Base-by-base conservation (phyloP, 2,113 vertebrate genomes). In the Ursus arctos region DNA sequence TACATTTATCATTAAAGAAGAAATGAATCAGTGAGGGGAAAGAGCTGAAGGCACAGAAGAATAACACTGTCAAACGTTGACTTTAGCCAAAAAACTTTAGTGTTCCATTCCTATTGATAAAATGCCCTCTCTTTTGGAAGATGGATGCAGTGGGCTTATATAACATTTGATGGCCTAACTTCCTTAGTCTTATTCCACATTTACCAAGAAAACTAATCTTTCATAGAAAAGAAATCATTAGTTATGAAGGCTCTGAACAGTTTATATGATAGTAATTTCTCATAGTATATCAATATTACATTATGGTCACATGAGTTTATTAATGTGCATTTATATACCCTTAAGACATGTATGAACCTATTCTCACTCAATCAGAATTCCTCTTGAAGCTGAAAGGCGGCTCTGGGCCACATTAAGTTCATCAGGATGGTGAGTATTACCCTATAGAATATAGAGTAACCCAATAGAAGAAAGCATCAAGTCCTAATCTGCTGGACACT, bases 201-300 rank as follows among this genome's bases (percentile, higher is more conserved):
- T 95, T 49, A 16, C 24, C 65, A 91, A 95, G 55, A 92, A 96
- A 89, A 15, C 49, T 53, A 47, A 79, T 49, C n/a, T 94, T 51
- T 72, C 88, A 28, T 9, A 80, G 40, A 43, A 91, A 91, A 84
- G 15, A 90, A 65, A 61, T 77, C 51, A 94, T n/a, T 86, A 89
- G 89, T 51, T 93, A 91, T 16, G 7, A 97, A 97, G 21, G 79
- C 24, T 72, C 31, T 76, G 6, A 80, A 69, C n/a, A 76, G 21
- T 90, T 6, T 72, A 12, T 81, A 21, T 80, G 22, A 89, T 0
- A 51, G 51, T 40, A 18, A 51, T 84, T 95, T 59, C 71, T 84
- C 63, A 93, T 0, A 40, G 65, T 53, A 65, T 26, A 51, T 28
- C 26, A 86, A 2, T 67, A 65, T 51, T 71, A 83, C 7, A 69